These are phyloP conservation scores for Nephrocerus scutellatus DNA, from an alignment of 2,888 invertebrate genomes.

Conservation along the genomic window DNA sequence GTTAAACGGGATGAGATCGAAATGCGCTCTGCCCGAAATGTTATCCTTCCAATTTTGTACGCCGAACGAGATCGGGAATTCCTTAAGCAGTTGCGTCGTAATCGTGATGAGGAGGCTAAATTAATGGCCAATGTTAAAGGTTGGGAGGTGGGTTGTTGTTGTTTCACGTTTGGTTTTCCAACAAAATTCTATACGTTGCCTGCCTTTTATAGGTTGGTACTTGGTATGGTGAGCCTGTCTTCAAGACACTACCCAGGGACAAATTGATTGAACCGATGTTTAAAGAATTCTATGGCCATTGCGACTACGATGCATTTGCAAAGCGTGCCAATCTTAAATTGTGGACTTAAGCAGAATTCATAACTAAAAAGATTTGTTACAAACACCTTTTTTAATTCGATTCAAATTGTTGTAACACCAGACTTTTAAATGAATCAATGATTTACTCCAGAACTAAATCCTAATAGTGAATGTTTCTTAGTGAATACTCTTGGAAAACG, in stretches of 20 bases:
- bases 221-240: constrained; percentile 77
- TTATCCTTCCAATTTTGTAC: constrained; percentile 65
- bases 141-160: constrained; percentile 59
- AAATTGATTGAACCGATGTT: constrained; percentile 57
- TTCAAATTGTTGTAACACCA: too few species aligned
- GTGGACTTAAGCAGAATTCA: constrained; percentile 52
- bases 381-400: too few species aligned
- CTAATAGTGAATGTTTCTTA: background rate
- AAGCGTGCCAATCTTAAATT: constrained; percentile 49
- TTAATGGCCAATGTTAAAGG: constrained; percentile 85
- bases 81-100: constrained; percentile 68
- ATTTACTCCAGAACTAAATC: too few species aligned
- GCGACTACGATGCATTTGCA: constrained; percentile 50
- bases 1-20: constrained; percentile 59
- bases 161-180: background rate
- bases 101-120: constrained; percentile 76
- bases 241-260: constrained; percentile 60
- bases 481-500: background rate
- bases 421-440: too few species aligned
- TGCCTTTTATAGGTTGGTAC: constrained; percentile 56
- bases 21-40: constrained; percentile 68
- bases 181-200: background rate
- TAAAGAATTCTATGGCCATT: constrained; percentile 68
- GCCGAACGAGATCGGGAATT: constrained; percentile 83
- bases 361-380: too few species aligned